These are phyloP conservation scores for Sebastes umbrosus DNA, from an alignment of 2,797 vertebrate genomes.

Conservation along the genomic window DNA sequence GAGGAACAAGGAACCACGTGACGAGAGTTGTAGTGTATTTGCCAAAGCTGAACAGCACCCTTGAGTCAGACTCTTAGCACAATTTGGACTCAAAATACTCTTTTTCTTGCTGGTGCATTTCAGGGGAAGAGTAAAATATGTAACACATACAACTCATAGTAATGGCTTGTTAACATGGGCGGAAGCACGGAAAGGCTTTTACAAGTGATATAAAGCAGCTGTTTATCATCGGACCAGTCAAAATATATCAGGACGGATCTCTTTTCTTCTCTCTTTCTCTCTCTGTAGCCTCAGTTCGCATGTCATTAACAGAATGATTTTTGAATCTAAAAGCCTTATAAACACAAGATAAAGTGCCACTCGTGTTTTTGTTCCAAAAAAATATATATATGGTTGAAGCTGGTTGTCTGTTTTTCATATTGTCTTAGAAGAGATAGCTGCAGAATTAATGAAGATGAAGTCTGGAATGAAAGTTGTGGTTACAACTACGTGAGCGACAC, in stretches of 20 bases:
- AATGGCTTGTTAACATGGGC: conserved; percentile 89
- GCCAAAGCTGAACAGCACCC: neutral
- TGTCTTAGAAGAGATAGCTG: neutral
- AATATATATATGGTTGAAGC: too few relatives aligned
- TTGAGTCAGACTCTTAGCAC: neutral
- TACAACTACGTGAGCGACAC: neutral
- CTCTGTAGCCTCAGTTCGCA: conserved; percentile 55
- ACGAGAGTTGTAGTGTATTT: neutral
- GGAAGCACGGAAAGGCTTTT: conserved; percentile 89
- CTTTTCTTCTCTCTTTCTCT: conserved; percentile 32
- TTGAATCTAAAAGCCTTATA: conserved; percentile 75
- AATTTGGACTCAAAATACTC: conserved; percentile 12
- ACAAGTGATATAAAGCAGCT: conserved; percentile 89
- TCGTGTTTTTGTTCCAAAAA: too few relatives aligned
- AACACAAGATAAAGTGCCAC: too few relatives aligned
- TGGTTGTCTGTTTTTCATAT: neutral
- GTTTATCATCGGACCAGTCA: conserved; percentile 84
- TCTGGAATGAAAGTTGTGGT: neutral
- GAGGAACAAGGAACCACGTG: conserved; percentile 2
- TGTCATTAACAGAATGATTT: conserved; percentile 88
- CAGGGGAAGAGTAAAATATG: conserved; percentile 76
- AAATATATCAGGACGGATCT: conserved; percentile 86
- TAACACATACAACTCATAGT: conserved; percentile 83
- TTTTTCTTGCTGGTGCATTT: conserved; percentile 22
- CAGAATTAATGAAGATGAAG: neutral